Evolutionary conservation across 1,140 invertebrate species (phyloP), one percentile per base, ranked within the genome.

Genomic region (Watersipora subatra): DNA sequence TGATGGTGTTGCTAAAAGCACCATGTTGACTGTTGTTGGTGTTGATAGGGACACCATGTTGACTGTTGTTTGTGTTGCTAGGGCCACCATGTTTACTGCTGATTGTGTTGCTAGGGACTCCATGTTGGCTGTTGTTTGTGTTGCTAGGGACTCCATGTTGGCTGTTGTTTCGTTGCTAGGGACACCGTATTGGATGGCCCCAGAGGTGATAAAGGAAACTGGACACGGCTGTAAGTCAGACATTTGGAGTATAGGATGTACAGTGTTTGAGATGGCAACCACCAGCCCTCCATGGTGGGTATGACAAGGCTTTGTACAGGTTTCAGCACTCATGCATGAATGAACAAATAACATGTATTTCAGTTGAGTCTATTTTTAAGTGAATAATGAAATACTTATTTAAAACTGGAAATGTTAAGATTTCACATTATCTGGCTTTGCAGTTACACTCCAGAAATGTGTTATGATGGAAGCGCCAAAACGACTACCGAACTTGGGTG

Each of bases 171-270:
- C n/a, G n/a, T n/a, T 46, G 7, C 7, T 46, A 46, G 34, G 34
- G 1, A 79, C 78, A 15, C 78, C 95, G 3, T 98, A 97, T 76
- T 98, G 95, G 95, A 95, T 95, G 91, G 91, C 90, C 19, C 92
- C 92, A 0, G 90, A 92, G 83, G 92, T 96, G 19, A 96, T 98
- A 73, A 95, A 71, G 57, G 78, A 79, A 65, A 76, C 72, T 17
- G 78, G 76, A 30, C 76, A 79, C 69, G 78, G 78, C 0, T 76
- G 74, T 62, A 77, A 77, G 63, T 78, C 76, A n/a, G 78, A 79
- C 65, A 79, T 79, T n/a, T 79, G 78, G 78, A 78, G 76, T 70
- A 71, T 79, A 64, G 78, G 78, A 1, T 79, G 78, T 66, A 78
- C 78, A 29, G 75, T 79, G 30, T 79, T 78, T 75, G 78, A 79